Percentiles rank a stretch among this genome's conserved stretches.
phyloP scores from a whole-genome alignment of 2,888 invertebrate genomes.

The Mythimna albipuncta region DNA sequence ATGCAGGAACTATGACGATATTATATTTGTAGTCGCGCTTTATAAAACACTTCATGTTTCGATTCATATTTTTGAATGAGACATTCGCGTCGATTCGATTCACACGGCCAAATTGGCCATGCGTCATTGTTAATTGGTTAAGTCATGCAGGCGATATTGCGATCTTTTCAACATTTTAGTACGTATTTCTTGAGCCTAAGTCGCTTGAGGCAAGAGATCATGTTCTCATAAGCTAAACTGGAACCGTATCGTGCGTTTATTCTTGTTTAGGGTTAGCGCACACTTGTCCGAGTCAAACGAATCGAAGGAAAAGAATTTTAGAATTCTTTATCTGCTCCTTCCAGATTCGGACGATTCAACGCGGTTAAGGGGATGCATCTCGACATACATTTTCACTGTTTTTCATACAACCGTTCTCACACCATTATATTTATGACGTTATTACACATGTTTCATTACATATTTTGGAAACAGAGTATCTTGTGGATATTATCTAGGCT shows the following conservation, averaged over 20 bases:
- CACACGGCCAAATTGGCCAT: constrained; percentile 32
- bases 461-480: too few relatives aligned
- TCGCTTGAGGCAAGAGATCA: constrained; percentile 31
- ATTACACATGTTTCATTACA: too few relatives aligned
- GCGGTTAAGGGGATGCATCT: too few relatives aligned
- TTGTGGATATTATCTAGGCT: too few relatives aligned
- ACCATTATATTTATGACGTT: too few relatives aligned
- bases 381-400: too few relatives aligned
- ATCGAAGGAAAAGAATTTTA: too few relatives aligned
- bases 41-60: constrained; percentile 38
- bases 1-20: constrained; percentile 46
- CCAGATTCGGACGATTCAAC: too few relatives aligned
- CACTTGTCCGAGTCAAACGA: too few relatives aligned
- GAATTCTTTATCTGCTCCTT: too few relatives aligned
- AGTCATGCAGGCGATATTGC: constrained; percentile 13
- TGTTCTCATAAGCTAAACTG: constrained; percentile 41
- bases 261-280: constrained; percentile 2
- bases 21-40: constrained; percentile 29
- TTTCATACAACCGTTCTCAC: too few relatives aligned
- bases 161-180: constrained; percentile 20
- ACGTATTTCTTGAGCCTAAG: background rate
- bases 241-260: constrained; percentile 35
- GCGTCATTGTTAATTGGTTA: constrained; percentile 34
- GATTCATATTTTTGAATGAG: constrained; percentile 37
- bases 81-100: constrained; percentile 32